Evolutionary conservation across 2,888 invertebrate species (phyloP), one percentile per base, ranked within the genome.

Genomic region (Chymomyza amoena): DNA sequence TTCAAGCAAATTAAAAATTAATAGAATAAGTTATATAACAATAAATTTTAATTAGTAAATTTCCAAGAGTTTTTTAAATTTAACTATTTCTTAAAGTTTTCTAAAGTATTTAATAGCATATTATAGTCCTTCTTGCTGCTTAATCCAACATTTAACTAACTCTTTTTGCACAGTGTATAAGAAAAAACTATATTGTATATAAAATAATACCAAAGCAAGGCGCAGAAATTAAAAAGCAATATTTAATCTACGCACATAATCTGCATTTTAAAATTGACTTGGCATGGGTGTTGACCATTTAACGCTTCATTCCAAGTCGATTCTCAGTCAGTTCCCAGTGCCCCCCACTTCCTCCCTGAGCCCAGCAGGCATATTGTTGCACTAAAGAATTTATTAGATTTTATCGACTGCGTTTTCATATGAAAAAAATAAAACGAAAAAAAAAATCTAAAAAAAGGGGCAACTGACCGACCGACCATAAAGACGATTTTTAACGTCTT

Each of bases 161-260:
- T 9, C 32, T 32, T 32, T 32, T 1, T 32, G 6, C 1, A 32
- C 32, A 32, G 32, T 7, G 32, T 64, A 15, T 51, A 67, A 13
- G 1, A 39, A 36, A 36, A 36, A 36, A 4, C 7, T 45, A 45
- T 45, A 45, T 45, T 45, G 75, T 72, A 45, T 45, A 45, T 13
- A 13, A 45, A 13, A 45, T 45, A 45, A 45, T 45, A 13, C 39
- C 39, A 45, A 45, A 13, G 39, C 39, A 45, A 45, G 39, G 39
- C 39, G 13, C 39, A 13, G 84, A 85, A 85, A 87, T 87, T 83
- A 87, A 87, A 87, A 87, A 83, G 77, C 72, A 69, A 87, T 87
- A 85, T 85, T 86, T 86, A 86, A 86, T 86, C 86, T 79, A 78
- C 80, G 81, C 81, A 88, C 89, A 83, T 85, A 83, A 86, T 86